These are phyloP conservation scores for Plusia festucae DNA, from an alignment of 2,888 invertebrate species.

Conservation along the genomic window DNA sequence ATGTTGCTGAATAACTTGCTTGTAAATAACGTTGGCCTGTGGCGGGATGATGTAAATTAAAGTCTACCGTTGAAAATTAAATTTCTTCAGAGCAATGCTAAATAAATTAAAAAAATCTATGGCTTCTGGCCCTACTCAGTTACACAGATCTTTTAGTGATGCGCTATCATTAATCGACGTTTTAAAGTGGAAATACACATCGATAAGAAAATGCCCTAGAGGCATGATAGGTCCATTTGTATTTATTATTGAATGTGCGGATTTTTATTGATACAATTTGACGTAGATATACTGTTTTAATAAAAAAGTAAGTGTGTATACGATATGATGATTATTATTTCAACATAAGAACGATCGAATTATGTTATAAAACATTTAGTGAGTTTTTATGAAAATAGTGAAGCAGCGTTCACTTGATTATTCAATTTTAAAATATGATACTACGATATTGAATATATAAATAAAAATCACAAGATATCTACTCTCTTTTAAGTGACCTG, in stretches of 20 bases:
- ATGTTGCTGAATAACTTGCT: too few species aligned
- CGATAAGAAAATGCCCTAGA: not conserved
- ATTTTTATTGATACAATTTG: too few species aligned
- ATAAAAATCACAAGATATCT: not conserved
- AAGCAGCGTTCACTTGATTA: not conserved
- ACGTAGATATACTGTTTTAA: too few species aligned
- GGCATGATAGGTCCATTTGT: not conserved
- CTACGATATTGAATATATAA: not conserved
- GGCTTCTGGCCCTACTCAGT: not conserved
- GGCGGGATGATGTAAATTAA: slow-evolving; percentile 5
- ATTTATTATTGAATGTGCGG: too few species aligned
- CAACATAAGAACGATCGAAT: too few species aligned
- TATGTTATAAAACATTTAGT: too few species aligned
- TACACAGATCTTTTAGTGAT: not conserved
- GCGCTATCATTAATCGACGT: slow-evolving; percentile 6
- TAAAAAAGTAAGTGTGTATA: too few species aligned
- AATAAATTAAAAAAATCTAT: slow-evolving; percentile 6
- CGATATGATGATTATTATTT: too few species aligned
- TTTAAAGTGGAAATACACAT: not conserved
- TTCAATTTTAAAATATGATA: not conserved
- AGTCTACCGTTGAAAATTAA: slow-evolving; percentile 8
- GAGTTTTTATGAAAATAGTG: too few species aligned
- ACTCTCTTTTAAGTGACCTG: not conserved
- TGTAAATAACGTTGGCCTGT: slow-evolving; percentile 4
- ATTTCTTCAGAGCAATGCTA: slow-evolving; percentile 3